phyloP scores from a whole-genome alignment of 2,113 vertebrate species.

The Clarias gariepinus region DNA sequence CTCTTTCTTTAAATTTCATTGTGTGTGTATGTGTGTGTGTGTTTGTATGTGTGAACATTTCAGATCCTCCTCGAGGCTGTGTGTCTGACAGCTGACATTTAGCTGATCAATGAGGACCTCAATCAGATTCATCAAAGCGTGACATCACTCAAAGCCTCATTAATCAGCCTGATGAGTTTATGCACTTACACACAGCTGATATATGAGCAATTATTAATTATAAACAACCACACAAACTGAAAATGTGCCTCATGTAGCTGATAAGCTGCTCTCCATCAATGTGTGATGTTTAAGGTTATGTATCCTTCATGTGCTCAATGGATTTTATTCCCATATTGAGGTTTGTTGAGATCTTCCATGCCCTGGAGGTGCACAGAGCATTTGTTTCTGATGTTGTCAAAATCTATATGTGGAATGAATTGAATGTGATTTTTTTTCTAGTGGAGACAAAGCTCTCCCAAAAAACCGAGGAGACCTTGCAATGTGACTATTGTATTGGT shows the following conservation, averaged over 20 bases:
- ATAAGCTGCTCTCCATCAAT: neutral
- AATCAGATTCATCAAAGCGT: constrained; percentile 31
- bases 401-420: neutral
- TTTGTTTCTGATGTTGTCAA: constrained; percentile 15
- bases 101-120: constrained; percentile 24
- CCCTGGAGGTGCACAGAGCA: neutral
- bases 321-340: neutral
- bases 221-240: neutral
- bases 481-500: neutral
- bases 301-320: neutral
- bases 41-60: constrained; percentile 11
- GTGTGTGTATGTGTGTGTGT: neutral
- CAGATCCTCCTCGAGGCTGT: neutral
- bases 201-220: constrained; percentile 10
- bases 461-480: neutral
- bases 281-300: neutral
- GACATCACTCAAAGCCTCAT: constrained; percentile 31
- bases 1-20: no score
- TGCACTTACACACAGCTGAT: constrained; percentile 14
- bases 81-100: constrained; percentile 23
- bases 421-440: neutral
- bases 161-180: constrained; percentile 23
- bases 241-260: neutral
- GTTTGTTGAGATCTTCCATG: neutral
- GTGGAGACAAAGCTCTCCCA: neutral